Conservation (phyloP, 1,140 invertebrate species). For the Drosophila ogumai region DNA sequence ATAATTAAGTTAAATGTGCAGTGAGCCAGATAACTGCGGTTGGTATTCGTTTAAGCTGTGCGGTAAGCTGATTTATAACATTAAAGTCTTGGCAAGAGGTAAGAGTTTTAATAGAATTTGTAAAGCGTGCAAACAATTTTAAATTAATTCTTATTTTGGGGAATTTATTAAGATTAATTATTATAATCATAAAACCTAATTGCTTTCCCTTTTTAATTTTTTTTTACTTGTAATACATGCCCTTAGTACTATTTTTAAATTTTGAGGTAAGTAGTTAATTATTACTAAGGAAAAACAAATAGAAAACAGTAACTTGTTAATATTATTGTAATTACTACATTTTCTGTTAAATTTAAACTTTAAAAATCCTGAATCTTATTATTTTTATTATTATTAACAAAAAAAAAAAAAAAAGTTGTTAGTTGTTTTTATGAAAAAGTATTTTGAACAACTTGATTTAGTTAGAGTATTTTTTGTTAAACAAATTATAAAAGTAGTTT, state of each 20-base stretch:
- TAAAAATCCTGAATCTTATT: neutral
- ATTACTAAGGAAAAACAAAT: too few relatives aligned
- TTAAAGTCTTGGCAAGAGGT: neutral
- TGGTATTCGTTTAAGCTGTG: too few relatives aligned
- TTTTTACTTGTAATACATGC: too few relatives aligned
- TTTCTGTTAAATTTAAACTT: neutral
- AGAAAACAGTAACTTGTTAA: too few relatives aligned
- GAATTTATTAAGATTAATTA: neutral
- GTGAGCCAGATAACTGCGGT: slow-evolving; percentile 2
- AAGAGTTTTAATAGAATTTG: neutral
- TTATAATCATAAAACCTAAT: neutral
- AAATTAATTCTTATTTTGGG: neutral
- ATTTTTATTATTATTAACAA: too few relatives aligned
- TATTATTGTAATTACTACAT: too few relatives aligned
- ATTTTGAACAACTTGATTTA: neutral
- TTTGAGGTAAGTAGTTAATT: too few relatives aligned
- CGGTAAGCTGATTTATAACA: neutral
- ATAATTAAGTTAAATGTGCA: slow-evolving; percentile 24
- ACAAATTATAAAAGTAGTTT: fast-evolving
- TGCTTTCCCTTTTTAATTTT: too few relatives aligned
- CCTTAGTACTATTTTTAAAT: too few relatives aligned
- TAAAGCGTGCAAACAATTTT: neutral
- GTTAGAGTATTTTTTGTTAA: neutral
- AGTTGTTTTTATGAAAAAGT: neutral
- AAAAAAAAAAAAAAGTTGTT: too few relatives aligned